phyloP scores from a whole-genome alignment of 2,888 invertebrate species.

The Drosophila gaucha region DNA sequence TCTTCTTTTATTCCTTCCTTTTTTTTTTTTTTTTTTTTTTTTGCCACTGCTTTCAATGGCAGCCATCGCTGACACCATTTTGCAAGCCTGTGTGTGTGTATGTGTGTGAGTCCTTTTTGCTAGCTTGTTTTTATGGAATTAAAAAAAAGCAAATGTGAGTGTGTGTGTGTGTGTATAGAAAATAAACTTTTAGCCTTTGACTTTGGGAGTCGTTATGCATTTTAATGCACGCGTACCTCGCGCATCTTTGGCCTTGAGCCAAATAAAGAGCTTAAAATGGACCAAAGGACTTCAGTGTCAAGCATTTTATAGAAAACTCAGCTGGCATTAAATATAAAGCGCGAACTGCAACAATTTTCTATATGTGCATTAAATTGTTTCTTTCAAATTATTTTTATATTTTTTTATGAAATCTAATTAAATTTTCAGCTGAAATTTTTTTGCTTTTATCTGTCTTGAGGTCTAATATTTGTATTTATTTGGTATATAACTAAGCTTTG shows the following conservation, averaged over 20 bases:
- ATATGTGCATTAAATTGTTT: too few relatives aligned
- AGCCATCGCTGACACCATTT: constrained; percentile 72
- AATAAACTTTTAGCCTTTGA: constrained; percentile 74
- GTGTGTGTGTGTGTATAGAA: constrained; percentile 31
- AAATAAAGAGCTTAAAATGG: background rate
- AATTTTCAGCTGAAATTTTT: too few relatives aligned
- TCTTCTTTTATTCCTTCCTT: constrained; percentile 1
- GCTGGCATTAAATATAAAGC: constrained; percentile 1
- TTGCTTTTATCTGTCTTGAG: too few relatives aligned
- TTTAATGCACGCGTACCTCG: constrained; percentile 50
- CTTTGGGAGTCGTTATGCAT: constrained; percentile 64
- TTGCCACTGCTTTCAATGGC: constrained; percentile 55
- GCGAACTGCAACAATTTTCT: background rate
- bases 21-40: background rate
- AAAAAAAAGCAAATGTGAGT: constrained; percentile 19
- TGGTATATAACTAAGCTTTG: too few relatives aligned
- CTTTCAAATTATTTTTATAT: too few relatives aligned
- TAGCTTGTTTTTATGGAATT: constrained; percentile 40
- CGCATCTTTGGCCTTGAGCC: constrained; percentile 42
- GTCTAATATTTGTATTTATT: too few relatives aligned
- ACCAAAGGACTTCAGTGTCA: constrained; percentile 13
- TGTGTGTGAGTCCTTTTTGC: constrained; percentile 26
- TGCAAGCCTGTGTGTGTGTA: constrained; percentile 26
- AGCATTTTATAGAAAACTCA: background rate
- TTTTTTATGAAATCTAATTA: too few relatives aligned